phyloP scores from a whole-genome alignment of 2,888 invertebrate species.

The Orgyia antiqua region DNA sequence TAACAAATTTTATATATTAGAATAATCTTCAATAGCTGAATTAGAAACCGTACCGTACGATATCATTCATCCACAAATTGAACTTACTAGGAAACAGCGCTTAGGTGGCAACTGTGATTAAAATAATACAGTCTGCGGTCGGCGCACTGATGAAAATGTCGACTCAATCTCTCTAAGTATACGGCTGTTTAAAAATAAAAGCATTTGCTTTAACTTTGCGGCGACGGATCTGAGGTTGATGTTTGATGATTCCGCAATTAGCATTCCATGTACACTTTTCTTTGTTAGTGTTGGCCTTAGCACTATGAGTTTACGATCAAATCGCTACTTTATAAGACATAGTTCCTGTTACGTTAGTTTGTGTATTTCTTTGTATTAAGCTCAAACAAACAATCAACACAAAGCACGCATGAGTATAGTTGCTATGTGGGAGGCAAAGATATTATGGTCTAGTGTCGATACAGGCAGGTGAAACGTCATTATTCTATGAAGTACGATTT shows the following conservation, averaged over 20 bases:
- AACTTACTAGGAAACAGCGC: slow-evolving; percentile 33
- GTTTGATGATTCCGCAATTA: slow-evolving; percentile 56
- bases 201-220: slow-evolving; percentile 49
- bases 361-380: too few relatives aligned
- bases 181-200: slow-evolving; percentile 71
- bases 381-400: too few relatives aligned
- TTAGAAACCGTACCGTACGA: slow-evolving; percentile 5
- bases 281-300: slow-evolving; percentile 28
- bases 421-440: too few relatives aligned
- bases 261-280: slow-evolving; percentile 44
- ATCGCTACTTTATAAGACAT: too few relatives aligned
- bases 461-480: too few relatives aligned
- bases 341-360: too few relatives aligned
- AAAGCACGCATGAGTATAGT: too few relatives aligned
- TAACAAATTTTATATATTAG: too few relatives aligned
- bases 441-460: too few relatives aligned
- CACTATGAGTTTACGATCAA: slow-evolving; percentile 6
- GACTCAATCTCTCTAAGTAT: slow-evolving; percentile 66
- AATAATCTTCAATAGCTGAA: too few relatives aligned
- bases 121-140: slow-evolving; percentile 68
- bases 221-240: slow-evolving; percentile 37
- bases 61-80: slow-evolving; percentile 29
- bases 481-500: too few relatives aligned
- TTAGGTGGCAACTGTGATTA: slow-evolving; percentile 57
- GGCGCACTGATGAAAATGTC: slow-evolving; percentile 63